Evolutionary conservation across 2,888 invertebrate genomes (phyloP), one percentile per base, ranked within the genome.

Genomic region (Ennomos quercinarius): DNA sequence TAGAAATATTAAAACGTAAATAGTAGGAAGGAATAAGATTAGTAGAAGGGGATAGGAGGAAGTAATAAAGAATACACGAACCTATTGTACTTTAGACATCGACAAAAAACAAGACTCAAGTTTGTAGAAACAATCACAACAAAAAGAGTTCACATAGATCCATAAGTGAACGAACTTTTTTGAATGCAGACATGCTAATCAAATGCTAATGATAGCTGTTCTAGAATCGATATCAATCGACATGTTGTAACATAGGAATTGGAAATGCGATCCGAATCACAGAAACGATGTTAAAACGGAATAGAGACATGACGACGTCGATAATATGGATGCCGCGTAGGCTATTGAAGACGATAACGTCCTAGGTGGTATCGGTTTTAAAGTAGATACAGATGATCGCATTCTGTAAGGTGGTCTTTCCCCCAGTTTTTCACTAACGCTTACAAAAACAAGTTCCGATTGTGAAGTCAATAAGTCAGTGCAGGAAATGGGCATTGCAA

Each of bases 401-500:
- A 45, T 53, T 53, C 45, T 39, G n/a, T 12, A 40, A 53, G 46
- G 46, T 46, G 53, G 51, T 51, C 43, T 35, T 36, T 43, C 35
- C 43, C 9, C 37, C 43, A 10, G 45, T 58, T 17, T 43, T 40
- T 42, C 55, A 64, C 17, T 58, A 34, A 42, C 61, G 64, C 36
- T 56, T 34, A 57, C 56, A 63, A 64, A 63, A 66, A 68, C 57
- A 50, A 57, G 62, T 61, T 52, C 40, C 50, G 57, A 66, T 64
- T 61, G 61, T 57, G 41, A 61, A 55, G 46, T 66, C 66, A 69
- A 76, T 76, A 75, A 74, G 71, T 74, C 68, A 62, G 68, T 73
- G 75, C 85, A 86, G 89, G 89, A 89, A 86, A 87, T 78, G 72
- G 78, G 75, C 76, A 81, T 82, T 83, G 84, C 83, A 73, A 81